Base-by-base conservation (phyloP, 1,140 invertebrate genomes). In the Paralvinella palmiformis region DNA sequence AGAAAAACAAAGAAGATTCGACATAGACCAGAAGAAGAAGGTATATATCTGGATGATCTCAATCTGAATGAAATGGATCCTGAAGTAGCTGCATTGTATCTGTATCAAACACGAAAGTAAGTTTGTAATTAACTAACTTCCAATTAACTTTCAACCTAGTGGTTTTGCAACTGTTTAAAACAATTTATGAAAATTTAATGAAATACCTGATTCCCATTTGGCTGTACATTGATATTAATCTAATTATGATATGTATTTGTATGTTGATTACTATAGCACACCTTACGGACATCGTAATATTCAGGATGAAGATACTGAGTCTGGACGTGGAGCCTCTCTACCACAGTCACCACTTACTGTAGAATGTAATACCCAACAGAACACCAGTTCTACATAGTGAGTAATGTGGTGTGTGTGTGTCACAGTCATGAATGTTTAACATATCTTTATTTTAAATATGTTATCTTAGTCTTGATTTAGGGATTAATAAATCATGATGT, bases 301-400 rank as follows among this genome's bases (percentile, higher is more conserved):
- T 20, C 76, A 82, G 64, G 93, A 96, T 76, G 92, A 95, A 75
- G 94, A 98, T 82, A 88, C 88, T 58, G 94, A 98, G 82, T 96
- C 92, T 55, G 94, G 94, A 45, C 93, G 93, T 75, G 94, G 94
- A 5, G 88, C 91, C 10, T 96, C 93, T 31, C 81, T 97, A 59
- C 91, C 94, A 1, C 92, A 96, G 73, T 96, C 92, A 53, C 94
- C 94, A 0, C 90, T 91, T 69, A 93, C 91, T 59, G 86, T 89
- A 24, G 91, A 93, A 72, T 89, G 89, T 20, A 88, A 83, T 81
- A 20, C 83, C 85, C 17, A 7, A 7, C n/a, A n/a, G 5, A 52
- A n/a, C n/a, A n/a, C 37, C 37, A 44, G n/a, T n/a, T n/a, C n/a
- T n/a, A n/a, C n/a, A n/a, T n/a, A n/a, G n/a, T n/a, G n/a, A n/a